These are phyloP conservation scores for Bradypodion pumilum DNA, from an alignment of 2,797 vertebrate species.

Conservation along the genomic window DNA sequence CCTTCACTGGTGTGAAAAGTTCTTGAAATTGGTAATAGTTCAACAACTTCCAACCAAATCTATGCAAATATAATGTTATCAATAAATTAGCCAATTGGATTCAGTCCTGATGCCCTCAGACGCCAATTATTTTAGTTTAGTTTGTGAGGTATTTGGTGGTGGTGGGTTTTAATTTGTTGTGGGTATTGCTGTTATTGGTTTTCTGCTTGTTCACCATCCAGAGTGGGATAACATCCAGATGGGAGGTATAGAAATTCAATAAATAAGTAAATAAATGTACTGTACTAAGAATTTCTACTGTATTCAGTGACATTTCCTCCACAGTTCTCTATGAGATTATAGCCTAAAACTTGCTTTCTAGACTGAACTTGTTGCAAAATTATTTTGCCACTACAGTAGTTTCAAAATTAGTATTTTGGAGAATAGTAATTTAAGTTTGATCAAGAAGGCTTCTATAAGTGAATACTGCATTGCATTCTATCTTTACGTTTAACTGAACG, in stretches of 20 bases:
- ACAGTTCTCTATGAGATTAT: background rate
- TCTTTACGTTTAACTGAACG: background rate
- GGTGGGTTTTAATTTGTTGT: too few species aligned
- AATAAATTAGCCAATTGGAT: too few species aligned
- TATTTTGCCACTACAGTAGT: background rate
- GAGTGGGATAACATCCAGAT: too few species aligned
- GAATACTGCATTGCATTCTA: background rate
- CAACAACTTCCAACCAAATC: background rate
- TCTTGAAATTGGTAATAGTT: background rate
- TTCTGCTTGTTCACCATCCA: too few species aligned
- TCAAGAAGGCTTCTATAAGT: background rate
- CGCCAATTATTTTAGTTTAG: too few species aligned
- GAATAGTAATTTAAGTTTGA: background rate
- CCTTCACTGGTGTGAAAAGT: background rate
- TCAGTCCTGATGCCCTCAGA: too few species aligned
- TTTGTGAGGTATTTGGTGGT: too few species aligned
- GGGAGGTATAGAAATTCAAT: too few species aligned
- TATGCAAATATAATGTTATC: background rate
- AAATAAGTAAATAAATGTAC: too few species aligned
- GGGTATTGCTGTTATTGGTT: too few species aligned
- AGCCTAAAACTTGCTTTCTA: background rate
- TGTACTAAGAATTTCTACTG: background rate
- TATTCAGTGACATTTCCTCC: background rate
- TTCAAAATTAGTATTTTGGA: background rate
- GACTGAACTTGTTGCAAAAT: background rate